Evolutionary conservation across 2,797 vertebrate genomes (phyloP).

Genomic region (Champsocephalus esox): DNA sequence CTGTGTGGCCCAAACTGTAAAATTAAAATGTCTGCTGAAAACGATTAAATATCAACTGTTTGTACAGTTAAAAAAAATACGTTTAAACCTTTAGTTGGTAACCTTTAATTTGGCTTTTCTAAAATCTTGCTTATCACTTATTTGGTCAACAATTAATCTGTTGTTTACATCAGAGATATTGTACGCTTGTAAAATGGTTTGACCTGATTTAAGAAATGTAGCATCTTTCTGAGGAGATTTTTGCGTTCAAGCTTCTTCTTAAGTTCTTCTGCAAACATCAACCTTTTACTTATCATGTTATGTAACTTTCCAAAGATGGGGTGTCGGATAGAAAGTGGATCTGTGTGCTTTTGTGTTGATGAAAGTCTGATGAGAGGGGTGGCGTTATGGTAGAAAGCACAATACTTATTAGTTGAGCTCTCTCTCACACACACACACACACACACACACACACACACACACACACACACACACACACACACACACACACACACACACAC

Average conservation of each 20-base stretch:
- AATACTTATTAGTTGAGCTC: constrained; percentile 51
- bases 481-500: constrained; percentile 6
- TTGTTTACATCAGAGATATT: background rate
- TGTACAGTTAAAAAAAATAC: background rate
- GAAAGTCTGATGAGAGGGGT: constrained; percentile 46
- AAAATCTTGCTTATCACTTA: background rate
- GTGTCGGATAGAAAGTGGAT: constrained; percentile 35
- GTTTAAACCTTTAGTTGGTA: background rate
- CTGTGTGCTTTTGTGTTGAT: constrained; percentile 51
- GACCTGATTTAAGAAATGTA: background rate
- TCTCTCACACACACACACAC: constrained; percentile 6
- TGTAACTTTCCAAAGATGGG: constrained; percentile 29
- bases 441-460: background rate
- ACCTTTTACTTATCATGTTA: constrained; percentile 24
- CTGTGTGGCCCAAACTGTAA: constrained; percentile 21
- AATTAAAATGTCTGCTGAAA: background rate
- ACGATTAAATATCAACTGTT: background rate
- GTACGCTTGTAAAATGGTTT: background rate
- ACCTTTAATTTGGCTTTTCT: constrained; percentile 6
- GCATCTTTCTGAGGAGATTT: constrained; percentile 13
- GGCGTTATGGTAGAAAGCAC: constrained; percentile 31
- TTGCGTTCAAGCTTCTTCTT: constrained; percentile 16
- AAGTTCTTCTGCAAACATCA: constrained; percentile 15
- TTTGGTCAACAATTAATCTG: background rate
- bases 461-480: constrained; percentile 3